Percentiles rank a stretch among this genome's conserved stretches.
These are phyloP conservation scores for Corapipo altera DNA, from an alignment of 2,113 vertebrate species.

Conservation along the genomic window DNA sequence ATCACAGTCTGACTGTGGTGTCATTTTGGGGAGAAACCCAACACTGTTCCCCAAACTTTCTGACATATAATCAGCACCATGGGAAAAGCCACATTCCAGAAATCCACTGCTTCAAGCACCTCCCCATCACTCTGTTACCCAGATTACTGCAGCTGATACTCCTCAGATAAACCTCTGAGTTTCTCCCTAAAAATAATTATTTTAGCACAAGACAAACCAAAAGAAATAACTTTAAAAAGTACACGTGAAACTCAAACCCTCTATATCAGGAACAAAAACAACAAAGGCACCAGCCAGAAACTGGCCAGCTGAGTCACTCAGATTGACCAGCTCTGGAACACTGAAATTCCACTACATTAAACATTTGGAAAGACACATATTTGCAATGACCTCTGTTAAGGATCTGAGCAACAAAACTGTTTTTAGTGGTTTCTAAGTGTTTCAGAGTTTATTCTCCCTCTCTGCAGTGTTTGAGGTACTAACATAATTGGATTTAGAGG, in stretches of 20 bases:
- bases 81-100: not conserved
- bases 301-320: not conserved
- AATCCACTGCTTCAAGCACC: not conserved
- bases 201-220: not conserved
- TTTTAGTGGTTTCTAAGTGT: not conserved
- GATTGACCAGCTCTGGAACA: not conserved
- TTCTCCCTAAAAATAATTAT: not conserved
- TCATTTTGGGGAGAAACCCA: not conserved
- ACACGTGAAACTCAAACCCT: not conserved
- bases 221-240: not conserved
- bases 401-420: not conserved
- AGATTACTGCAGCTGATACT: not conserved
- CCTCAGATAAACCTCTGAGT: not conserved
- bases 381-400: not conserved
- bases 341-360: not conserved
- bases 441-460: not conserved
- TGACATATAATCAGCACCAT: not conserved
- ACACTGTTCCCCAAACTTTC: not conserved
- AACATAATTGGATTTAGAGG: not conserved
- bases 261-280: not conserved
- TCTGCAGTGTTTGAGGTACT: not conserved
- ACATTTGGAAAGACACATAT: not conserved
- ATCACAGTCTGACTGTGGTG: not conserved
- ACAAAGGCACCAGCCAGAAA: not conserved
- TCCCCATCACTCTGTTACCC: not conserved